Percentiles rank a stretch among this genome's conserved stretches.
phyloP scores from a whole-genome alignment of 2,113 vertebrate genomes.

The Cyprinodon variegatus region DNA sequence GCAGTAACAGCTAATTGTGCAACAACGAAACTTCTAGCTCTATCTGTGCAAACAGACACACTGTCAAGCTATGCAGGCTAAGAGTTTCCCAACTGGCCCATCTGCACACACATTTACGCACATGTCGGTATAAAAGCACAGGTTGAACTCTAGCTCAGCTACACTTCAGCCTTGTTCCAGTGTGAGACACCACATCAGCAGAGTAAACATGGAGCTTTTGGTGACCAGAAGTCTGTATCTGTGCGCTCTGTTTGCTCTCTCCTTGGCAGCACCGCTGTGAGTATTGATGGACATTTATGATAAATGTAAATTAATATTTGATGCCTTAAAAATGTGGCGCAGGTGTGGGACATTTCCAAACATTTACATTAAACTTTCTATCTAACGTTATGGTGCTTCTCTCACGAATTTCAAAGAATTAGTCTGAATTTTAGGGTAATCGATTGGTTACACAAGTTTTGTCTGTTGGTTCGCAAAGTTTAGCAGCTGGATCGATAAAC shows the following conservation, averaged over 20 bases:
- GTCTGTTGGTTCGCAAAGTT: constrained; percentile 41
- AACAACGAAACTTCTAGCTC: constrained; percentile 33
- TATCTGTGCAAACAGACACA: constrained; percentile 30
- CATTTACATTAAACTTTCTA: neutral
- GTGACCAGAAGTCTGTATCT: constrained; percentile 50
- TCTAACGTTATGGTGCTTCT: neutral
- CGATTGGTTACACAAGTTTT: constrained; percentile 26
- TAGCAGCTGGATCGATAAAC: constrained; percentile 50
- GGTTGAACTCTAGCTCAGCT: neutral
- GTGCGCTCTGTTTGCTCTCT: constrained; percentile 45
- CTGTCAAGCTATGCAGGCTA: neutral
- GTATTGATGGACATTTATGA: constrained; percentile 34
- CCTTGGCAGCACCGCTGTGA: constrained; percentile 62
- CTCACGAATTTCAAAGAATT: neutral
- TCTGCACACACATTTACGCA: constrained; percentile 12
- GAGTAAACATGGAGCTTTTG: constrained; percentile 65
- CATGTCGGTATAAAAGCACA: constrained; percentile 53
- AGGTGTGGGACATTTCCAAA: neutral
- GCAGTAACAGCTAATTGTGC: constrained; percentile 35
- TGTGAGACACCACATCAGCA: constrained; percentile 11
- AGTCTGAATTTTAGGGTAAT: neutral
- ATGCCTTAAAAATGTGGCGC: neutral
- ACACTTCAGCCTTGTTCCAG: constrained; percentile 21
- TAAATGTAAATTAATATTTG: neutral
- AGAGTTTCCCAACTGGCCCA: constrained; percentile 29